Evolutionary conservation across 2,113 vertebrate genomes (phyloP), one percentile per base, ranked within the genome.

Genomic region (Myiagra hebetior): DNA sequence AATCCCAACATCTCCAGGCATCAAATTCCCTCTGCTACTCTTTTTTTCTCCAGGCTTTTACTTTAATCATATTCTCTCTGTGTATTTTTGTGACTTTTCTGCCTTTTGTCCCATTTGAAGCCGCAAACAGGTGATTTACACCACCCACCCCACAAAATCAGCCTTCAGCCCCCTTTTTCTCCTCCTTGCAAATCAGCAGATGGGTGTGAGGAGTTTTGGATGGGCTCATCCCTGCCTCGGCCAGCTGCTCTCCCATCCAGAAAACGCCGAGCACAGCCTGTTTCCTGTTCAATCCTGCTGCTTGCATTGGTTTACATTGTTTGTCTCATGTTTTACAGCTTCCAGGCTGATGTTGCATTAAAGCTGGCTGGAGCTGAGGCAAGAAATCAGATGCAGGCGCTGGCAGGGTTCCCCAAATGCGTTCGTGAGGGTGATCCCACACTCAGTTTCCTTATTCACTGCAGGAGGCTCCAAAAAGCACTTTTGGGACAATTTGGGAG

Each of bases 351-450:
- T 69, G 72, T 64, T 93, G 85, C 49, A 23, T 84, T 93, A 46
- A 49, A 86, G 83, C 84, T 93, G 94, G 50, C 85, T 21, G n/a
- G 85, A 69, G 69, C 11, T 60, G 39, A 80, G 93, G 94, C 84
- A 70, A 95, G 75, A 91, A 90, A 92, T 95, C 81, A 89, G 73
- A 55, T 41, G 46, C 91, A 96, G 95, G 83, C 92, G 16, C 91
- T 95, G 94, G 88, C 95, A 91, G 75, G 30, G 31, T 57, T 75
- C 91, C 91, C 83, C 85, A 20, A 8, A 7, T 2, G 50, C 80
- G 2, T 72, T 83, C 68, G 6, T 3, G 53, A 93, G 57, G 55
- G 57, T 10, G 62, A 82, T 78, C 63, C 3, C 72, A 91, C 21
- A 39, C 59, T 53, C 57, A 24, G 27, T 81, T 81, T 50, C 27